Conservation (phyloP, 2,113 vertebrate genomes). For the Carassius carassius region DNA sequence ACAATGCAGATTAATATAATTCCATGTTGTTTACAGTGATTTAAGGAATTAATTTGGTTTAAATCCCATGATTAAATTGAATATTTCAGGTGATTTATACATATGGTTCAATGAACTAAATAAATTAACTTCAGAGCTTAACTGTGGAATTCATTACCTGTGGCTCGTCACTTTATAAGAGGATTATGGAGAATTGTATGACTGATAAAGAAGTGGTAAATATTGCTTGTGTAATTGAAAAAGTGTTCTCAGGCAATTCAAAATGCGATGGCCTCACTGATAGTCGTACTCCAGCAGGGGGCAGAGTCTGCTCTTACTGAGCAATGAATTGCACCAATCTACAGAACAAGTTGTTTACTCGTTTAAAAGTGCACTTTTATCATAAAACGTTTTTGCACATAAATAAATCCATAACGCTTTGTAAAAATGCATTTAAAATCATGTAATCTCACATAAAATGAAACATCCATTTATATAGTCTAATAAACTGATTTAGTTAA, state of each 20-base stretch:
- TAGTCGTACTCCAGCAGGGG: slow-evolving; percentile 69
- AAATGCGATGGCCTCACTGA: not conserved
- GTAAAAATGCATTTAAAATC: not conserved
- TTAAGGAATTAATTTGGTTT: not conserved
- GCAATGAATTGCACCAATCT: slow-evolving; percentile 48
- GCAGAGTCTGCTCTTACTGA: slow-evolving; percentile 69
- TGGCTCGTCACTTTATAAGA: not conserved
- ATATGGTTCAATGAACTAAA: not conserved
- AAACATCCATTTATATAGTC: not conserved
- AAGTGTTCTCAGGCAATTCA: not conserved
- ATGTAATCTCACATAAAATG: not conserved
- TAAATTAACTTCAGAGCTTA: not conserved
- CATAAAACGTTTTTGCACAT: not conserved
- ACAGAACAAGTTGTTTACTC: not conserved
- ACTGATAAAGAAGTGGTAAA: slow-evolving; percentile 10
- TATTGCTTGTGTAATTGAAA: not conserved
- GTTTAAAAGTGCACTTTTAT: not conserved
- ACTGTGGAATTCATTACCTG: not conserved
- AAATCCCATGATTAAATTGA: not conserved
- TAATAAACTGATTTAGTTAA: not conserved
- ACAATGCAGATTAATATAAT: slow-evolving; percentile 4
- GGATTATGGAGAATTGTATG: not conserved
- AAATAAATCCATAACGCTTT: not conserved
- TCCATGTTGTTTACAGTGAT: not conserved
- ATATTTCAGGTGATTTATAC: not conserved